These are phyloP conservation scores for Eira barbara DNA, from an alignment of 2,113 vertebrate genomes.

Conservation along the genomic window DNA sequence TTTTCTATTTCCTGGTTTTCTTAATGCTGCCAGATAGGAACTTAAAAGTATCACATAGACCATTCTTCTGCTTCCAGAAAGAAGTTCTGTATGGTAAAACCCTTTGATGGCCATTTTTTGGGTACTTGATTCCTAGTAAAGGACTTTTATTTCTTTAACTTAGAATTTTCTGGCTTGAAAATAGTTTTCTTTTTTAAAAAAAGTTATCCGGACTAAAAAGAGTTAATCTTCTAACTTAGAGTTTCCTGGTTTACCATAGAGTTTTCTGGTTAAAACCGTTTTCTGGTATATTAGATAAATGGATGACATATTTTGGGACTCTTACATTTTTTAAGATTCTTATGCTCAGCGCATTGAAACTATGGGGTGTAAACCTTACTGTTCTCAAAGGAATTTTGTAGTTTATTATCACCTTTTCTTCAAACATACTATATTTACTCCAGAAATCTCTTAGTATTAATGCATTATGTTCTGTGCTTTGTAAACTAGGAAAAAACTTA, in stretches of 20 bases:
- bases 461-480: background rate
- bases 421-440: background rate
- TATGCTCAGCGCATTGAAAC: background rate
- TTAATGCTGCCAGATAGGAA: conserved; percentile 8
- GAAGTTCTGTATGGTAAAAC: background rate
- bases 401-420: background rate
- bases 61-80: background rate
- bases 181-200: background rate
- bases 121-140: background rate
- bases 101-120: background rate
- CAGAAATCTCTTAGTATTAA: conserved; percentile 1
- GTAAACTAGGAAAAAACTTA: conserved; percentile 15
- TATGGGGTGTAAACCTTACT: background rate
- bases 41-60: background rate
- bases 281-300: background rate
- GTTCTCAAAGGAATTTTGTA: conserved; percentile 12
- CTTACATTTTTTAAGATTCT: background rate
- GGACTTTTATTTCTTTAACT: background rate
- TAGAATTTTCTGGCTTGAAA: background rate
- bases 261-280: background rate
- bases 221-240: background rate
- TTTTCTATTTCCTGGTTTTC: background rate
- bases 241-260: background rate
- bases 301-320: conserved; percentile 14
- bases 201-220: no score